Percentiles rank a stretch among this genome's conserved stretches.
phyloP scores from a whole-genome alignment of 2,113 vertebrate genomes.

The Triplophysa rosa region DNA sequence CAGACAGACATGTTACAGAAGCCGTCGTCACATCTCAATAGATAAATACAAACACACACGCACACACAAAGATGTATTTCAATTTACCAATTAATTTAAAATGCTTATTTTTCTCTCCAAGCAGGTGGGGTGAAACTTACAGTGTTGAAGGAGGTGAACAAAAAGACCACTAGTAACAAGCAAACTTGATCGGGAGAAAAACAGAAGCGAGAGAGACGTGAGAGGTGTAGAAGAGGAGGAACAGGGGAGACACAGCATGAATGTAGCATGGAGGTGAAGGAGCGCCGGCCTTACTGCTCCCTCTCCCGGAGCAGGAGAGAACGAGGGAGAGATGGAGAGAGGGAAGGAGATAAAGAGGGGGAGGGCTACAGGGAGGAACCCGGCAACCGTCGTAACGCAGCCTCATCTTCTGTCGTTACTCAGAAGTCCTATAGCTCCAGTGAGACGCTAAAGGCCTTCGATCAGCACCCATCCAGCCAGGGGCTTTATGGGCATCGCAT shows the following conservation, averaged over 20 bases:
- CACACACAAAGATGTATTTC: too few species aligned
- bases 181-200: conserved; percentile 1
- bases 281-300: conserved; percentile 96
- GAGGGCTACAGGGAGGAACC: conserved; percentile 80
- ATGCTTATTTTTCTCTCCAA: conserved; percentile 30
- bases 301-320: conserved; percentile 93
- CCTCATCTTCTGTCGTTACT: conserved; percentile 88
- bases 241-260: conserved; percentile 82
- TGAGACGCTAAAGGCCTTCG: conserved; percentile 94
- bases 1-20: too few species aligned
- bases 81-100: too few species aligned
- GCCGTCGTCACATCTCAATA: too few species aligned
- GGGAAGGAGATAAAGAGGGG: conserved; percentile 60
- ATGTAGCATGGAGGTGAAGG: conserved; percentile 98
- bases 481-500: conserved; percentile 90
- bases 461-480: conserved; percentile 87
- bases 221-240: conserved; percentile 63
- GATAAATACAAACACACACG: too few species aligned
- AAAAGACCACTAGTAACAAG: conserved; percentile 46
- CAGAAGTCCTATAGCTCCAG: conserved; percentile 98
- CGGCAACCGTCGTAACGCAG: conserved; percentile 84
- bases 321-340: conserved; percentile 63
- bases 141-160: conserved; percentile 55
- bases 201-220: conserved; percentile 31
- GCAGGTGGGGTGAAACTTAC: conserved; percentile 72